Base-by-base conservation (phyloP, 37 sponge, comb jelly and placozoan species). In the Beroe forskalii region DNA sequence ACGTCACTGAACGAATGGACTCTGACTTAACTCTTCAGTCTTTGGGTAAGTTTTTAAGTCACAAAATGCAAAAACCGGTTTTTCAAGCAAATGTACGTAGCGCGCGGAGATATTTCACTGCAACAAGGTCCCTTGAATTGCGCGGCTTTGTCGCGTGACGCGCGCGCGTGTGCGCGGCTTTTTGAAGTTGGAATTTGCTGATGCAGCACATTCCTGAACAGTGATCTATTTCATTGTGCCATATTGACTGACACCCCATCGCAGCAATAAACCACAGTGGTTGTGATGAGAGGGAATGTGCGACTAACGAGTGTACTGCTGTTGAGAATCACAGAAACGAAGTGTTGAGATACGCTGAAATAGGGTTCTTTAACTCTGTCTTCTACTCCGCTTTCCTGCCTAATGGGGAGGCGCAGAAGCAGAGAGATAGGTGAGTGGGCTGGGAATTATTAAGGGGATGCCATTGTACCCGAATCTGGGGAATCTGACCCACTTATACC, bases 251-350 rank as follows among this genome's bases (percentile, higher is more conserved):
- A n/a, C n/a, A n/a, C n/a, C n/a, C n/a, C n/a, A n/a, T n/a, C n/a
- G 1, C 86, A 80, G 86, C 55, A 23, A 80, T 80, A 80, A 80
- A 80, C 28, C 86, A 80, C 86, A n/a, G 38, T 19, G 44, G 55
- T 0, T 80, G 86, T 80, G 86, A 80, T 48, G 86, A 80, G 86
- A 80, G 86, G 48, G 86, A 80, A 24, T 80, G 86, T 80, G 55
- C 35, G 0, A 38, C 30, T 80, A 80, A 80, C 86, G 86, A 80
- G 28, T 80, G 86, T 42, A 41, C 86, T 1, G 44, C 86, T n/a
- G 35, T 80, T 25, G 86, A 80, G 86, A 44, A 41, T 37, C 86
- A 80, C 86, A 12, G 44, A 24, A 80, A 35, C n/a, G 86, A 80
- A 44, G 86, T 80, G 20, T 48, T 80, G 86, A 41, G 86, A 25